These are phyloP conservation scores for Hyperoplus lanceolatus DNA, from an alignment of 2,797 vertebrate genomes.

Conservation along the genomic window DNA sequence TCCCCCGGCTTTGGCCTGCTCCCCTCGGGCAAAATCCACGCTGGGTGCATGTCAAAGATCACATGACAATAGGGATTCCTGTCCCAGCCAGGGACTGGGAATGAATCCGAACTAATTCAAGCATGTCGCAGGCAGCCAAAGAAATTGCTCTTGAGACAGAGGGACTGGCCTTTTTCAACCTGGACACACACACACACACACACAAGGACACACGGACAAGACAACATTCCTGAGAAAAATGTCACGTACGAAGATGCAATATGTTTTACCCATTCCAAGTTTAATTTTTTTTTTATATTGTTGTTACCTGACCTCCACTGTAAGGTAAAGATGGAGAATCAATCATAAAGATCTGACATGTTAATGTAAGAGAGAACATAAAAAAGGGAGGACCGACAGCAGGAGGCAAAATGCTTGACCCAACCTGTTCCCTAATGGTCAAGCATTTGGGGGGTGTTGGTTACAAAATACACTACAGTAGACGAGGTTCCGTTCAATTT, in stretches of 20 bases:
- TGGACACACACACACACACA: slow-evolving; percentile 61
- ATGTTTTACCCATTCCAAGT: background rate
- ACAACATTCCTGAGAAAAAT: slow-evolving; percentile 46
- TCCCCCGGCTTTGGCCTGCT: slow-evolving; percentile 53
- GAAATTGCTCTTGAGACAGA: slow-evolving; percentile 54
- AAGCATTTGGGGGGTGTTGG: background rate
- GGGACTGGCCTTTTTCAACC: slow-evolving; percentile 47
- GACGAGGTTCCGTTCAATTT: background rate
- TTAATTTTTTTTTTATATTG: background rate
- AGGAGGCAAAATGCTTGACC: slow-evolving; percentile 10
- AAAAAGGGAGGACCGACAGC: background rate
- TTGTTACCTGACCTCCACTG: background rate
- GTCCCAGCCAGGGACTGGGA: slow-evolving; percentile 71
- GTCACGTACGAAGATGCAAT: background rate
- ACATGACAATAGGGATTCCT: slow-evolving; percentile 86
- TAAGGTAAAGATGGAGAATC: background rate
- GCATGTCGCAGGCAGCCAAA: slow-evolving; percentile 67
- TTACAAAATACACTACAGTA: background rate
- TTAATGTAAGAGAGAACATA: background rate
- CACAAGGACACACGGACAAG: slow-evolving; percentile 45
- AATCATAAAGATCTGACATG: background rate
- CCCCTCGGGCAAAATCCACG: slow-evolving; percentile 74
- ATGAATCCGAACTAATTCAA: slow-evolving; percentile 80
- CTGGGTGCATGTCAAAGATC: slow-evolving; percentile 82
- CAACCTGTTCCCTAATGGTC: background rate